Conservation (phyloP, 2,888 invertebrate species). For the Andricus quercusramuli region DNA sequence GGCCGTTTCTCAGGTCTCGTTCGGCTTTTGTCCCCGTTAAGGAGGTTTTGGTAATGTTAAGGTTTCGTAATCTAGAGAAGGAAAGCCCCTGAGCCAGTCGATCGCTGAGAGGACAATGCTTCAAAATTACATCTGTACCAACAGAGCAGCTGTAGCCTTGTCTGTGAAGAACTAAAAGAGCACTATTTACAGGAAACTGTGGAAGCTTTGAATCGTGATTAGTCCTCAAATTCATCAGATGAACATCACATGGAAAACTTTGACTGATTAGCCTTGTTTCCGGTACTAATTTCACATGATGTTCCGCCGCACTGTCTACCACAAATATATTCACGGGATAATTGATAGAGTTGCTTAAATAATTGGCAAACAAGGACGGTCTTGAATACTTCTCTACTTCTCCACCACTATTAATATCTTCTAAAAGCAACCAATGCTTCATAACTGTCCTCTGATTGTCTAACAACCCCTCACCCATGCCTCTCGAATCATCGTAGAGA, state of each 20-base stretch:
- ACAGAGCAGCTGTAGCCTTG: slow-evolving; percentile 88
- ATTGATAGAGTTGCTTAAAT: slow-evolving; percentile 87
- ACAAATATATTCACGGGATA: slow-evolving; percentile 90
- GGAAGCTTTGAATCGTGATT: slow-evolving; percentile 88
- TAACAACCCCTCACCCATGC: slow-evolving; percentile 96
- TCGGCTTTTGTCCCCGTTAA: slow-evolving; percentile 82
- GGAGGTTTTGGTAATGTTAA: slow-evolving; percentile 80
- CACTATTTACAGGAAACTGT: slow-evolving; percentile 88
- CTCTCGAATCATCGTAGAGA: slow-evolving; percentile 96
- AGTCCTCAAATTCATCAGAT: slow-evolving; percentile 89
- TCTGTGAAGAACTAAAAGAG: slow-evolving; percentile 88
- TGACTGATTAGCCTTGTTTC: slow-evolving; percentile 80
- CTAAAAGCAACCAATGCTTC: slow-evolving; percentile 92
- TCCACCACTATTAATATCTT: slow-evolving; percentile 79
- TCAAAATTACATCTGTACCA: slow-evolving; percentile 71
- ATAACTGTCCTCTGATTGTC: slow-evolving; percentile 92
- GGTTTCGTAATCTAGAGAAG: slow-evolving; percentile 75
- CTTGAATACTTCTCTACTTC: slow-evolving; percentile 78
- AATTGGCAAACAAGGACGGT: slow-evolving; percentile 86
- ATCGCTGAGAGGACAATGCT: slow-evolving; percentile 67
- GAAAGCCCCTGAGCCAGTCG: slow-evolving; percentile 73
- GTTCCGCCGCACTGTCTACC: slow-evolving; percentile 81
- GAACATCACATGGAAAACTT: slow-evolving; percentile 88
- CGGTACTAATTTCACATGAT: slow-evolving; percentile 80
- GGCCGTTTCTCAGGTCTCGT: slow-evolving; percentile 74